Base-by-base conservation (phyloP, 2,888 invertebrate genomes). In the Phaedon cochleariae region DNA sequence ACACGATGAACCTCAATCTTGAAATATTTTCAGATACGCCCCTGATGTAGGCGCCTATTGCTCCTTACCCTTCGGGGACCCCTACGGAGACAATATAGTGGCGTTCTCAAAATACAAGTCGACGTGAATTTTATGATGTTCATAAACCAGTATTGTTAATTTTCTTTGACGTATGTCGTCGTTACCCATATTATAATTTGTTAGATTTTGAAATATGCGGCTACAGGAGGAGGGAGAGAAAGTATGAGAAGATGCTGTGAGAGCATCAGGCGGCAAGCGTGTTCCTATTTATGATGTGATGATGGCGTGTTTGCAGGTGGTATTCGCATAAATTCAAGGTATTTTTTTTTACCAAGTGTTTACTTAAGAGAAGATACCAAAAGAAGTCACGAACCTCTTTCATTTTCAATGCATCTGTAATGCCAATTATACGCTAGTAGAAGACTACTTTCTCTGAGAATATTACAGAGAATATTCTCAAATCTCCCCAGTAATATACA, bases 51-150 rank as follows among this genome's bases (percentile, higher is more conserved):
- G 62, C 62, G 66, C 59, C 62, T 45, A 26, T 17, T 3, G 12
- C 15, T 15, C 15, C 15, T 6, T 15, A 41, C 46, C 57, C 41
- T 59, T 59, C 59, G 59, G 51, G 62, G 65, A 62, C 66, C 66
- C 62, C 66, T 60, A 45, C 45, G 51, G 45, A 18, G 66, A 55
- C 51, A 55, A 59, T 55, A 62, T 55, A 66, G 66, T 59, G 59
- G 62, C 49, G 55, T 66, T 57, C 66, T 60, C 54, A 52, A 67
- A 63, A 67, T 48, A 63, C 64, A 58, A 64, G 60, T 60, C 53
- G 29, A 64, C 63, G 58, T 59, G 59, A 66, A 59, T 66, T 66
- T 66, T 63, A 62, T 34, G 59, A 57, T 41, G 45, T 46, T 48
- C 59, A 52, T 66, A 63, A 59, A 65, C 57, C 52, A 37, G 62